Evolutionary conservation across 2,888 invertebrate species (phyloP), one percentile per base, ranked within the genome.

Genomic region (Synergus laeviventris): DNA sequence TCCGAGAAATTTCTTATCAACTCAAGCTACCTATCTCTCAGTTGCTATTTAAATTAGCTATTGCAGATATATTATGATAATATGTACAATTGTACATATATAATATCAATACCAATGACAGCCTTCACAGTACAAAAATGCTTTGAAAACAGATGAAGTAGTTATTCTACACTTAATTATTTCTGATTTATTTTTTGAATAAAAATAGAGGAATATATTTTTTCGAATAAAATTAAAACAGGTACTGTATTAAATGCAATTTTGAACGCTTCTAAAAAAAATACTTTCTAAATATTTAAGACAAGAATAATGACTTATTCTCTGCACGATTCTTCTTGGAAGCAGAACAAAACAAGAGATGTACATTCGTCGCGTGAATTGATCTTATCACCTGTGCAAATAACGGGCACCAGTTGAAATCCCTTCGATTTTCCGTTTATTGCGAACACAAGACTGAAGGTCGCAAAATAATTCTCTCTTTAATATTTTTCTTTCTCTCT

Each of bases 381-480:
- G 49, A 31, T 70, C 70, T 70, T 70, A 70, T 70, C 70, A 70
- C 70, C 49, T 70, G 49, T 42, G 49, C 70, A 70, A 70, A 70
- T 31, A 70, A 70, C 45, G 24, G 45, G n/a, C 49, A 45, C 36
- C 49, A 45, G 45, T 70, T 45, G 11, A 36, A 70, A 49, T 49
- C 49, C 70, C 16, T 49, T 31, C n/a, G 70, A 70, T 49, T 70
- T 49, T 70, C 70, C 4, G n/a, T 42, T 81, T 80, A 81, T 81
- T 79, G 76, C 24, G 66, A 77, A 73, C 39, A 73, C 76, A 75
- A 77, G 79, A 79, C 79, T 77, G 36, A 80, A 79, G 81, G 76
- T 80, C 79, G 45, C 75, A 73, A 76, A 76, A 64, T 75, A 74
- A 61, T 76, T 80, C 76, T 75, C 73, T 76, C 77, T 79, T 80